A percentile compares a stretch with the other conserved stretches of the same genome.
Evolutionary conservation across 2,888 invertebrate species (phyloP).

Genomic region (Acleris sparsana): DNA sequence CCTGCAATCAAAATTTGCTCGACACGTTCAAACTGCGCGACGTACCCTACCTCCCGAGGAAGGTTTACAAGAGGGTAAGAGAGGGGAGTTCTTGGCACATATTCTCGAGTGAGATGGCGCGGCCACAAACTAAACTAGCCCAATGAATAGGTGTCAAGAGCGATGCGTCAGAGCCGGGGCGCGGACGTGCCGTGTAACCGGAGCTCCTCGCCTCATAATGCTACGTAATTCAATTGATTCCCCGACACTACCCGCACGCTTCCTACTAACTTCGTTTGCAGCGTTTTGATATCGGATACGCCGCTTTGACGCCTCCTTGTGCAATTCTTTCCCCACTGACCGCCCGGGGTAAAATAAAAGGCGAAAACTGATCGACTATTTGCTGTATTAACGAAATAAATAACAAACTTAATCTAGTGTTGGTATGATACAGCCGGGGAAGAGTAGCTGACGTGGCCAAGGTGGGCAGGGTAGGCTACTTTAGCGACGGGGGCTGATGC

Average conservation of each 20-base stretch:
- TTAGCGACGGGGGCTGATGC: constrained; percentile 42
- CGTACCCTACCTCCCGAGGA: constrained; percentile 46
- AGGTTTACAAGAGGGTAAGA: constrained; percentile 38
- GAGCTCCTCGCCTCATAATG: constrained; percentile 78
- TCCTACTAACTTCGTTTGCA: constrained; percentile 79
- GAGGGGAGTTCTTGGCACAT: constrained; percentile 43
- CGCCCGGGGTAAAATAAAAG: constrained; percentile 58
- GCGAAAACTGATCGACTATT: constrained; percentile 48
- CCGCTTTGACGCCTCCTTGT: constrained; percentile 74
- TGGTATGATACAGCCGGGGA: constrained; percentile 71
- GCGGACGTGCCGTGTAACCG: constrained; percentile 75
- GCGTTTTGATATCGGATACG: constrained; percentile 83
- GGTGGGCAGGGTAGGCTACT: constrained; percentile 46
- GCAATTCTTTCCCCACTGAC: constrained; percentile 65
- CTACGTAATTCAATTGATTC: constrained; percentile 82
- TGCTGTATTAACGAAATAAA: constrained; percentile 65
- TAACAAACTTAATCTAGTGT: constrained; percentile 59
- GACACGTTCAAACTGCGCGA: constrained; percentile 49
- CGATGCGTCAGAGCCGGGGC: constrained; percentile 69
- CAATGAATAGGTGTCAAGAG: constrained; percentile 78
- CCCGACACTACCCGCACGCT: constrained; percentile 82
- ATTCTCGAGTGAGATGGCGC: constrained; percentile 46
- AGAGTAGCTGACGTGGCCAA: constrained; percentile 64
- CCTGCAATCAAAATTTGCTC: constrained; percentile 70
- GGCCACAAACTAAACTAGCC: constrained; percentile 62